Evolutionary conservation across 1,140 invertebrate genomes (phyloP).

Genomic region (Dreissena rostriformis): DNA sequence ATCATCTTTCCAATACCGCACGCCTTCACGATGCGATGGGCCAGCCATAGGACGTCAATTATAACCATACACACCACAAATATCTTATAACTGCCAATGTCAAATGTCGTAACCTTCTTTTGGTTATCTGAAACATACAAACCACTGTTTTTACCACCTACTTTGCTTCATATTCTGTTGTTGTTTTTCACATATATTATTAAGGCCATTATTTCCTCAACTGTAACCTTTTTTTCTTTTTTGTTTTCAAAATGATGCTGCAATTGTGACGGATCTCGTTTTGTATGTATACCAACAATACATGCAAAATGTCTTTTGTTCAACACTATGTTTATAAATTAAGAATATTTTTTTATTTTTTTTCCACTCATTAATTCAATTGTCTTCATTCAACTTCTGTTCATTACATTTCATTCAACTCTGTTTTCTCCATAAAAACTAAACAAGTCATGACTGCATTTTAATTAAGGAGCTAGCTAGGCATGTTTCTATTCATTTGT

Average conservation of each 20-base stretch:
- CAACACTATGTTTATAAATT: not conserved
- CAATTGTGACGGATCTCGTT: not conserved
- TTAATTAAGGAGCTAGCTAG: too few species aligned
- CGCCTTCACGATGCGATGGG: constrained; percentile 56
- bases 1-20: constrained; percentile 49
- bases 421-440: too few species aligned
- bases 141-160: too few species aligned
- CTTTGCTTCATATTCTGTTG: too few species aligned
- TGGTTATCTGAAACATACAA: constrained; percentile 11
- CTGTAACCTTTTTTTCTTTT: too few species aligned
- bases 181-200: not conserved
- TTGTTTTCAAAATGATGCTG: not conserved
- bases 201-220: not conserved
- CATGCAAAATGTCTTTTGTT: not conserved
- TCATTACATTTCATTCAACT: too few species aligned
- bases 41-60: constrained; percentile 58
- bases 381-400: too few species aligned
- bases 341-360: too few species aligned
- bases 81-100: constrained; percentile 31
- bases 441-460: too few species aligned
- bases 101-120: constrained; percentile 31
- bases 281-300: not conserved
- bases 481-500: too few species aligned
- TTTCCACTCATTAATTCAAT: too few species aligned
- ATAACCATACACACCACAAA: constrained; percentile 54